phyloP scores from a whole-genome alignment of 1,140 invertebrate genomes.

The Charaxes varanes region DNA sequence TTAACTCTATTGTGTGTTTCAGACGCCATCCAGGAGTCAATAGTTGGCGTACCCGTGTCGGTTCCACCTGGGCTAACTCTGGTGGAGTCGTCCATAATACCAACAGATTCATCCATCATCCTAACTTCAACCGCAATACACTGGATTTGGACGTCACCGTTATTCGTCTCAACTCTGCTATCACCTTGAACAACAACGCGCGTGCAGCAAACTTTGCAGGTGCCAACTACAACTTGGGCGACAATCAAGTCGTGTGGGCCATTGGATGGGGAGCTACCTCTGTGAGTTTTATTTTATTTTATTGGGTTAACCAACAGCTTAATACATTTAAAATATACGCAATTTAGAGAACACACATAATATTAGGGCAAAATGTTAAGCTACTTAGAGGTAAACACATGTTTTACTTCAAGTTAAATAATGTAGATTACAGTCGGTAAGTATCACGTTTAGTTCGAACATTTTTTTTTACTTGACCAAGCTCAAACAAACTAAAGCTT shows the following conservation, averaged over 20 bases:
- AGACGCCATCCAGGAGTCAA: constrained; percentile 11
- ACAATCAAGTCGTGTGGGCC: constrained; percentile 58
- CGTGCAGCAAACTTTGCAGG: constrained; percentile 28
- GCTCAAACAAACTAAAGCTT: no score
- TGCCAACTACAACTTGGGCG: constrained; percentile 28
- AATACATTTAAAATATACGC: no score
- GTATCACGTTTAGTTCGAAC: no score
- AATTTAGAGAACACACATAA: no score
- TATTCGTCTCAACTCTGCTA: constrained; percentile 30
- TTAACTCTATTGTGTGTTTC: no score
- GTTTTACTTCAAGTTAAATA: no score
- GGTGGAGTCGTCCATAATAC: constrained; percentile 27
- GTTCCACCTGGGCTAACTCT: constrained; percentile 30
- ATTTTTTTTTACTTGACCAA: no score
- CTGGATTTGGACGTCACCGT: constrained; percentile 77
- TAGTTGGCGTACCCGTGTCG: constrained; percentile 30
- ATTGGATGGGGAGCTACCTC: constrained; percentile 79
- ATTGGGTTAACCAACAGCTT: no score
- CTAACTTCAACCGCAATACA: constrained; percentile 13
- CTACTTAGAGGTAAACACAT: no score
- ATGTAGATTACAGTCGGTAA: no score
- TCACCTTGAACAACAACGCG: constrained; percentile 27
- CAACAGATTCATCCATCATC: constrained; percentile 25
- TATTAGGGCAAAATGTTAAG: no score
- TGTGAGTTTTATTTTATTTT: no score